A percentile compares a stretch with the other conserved stretches of the same genome.
These are phyloP conservation scores for Bombus cullumanus DNA, from an alignment of 1,140 invertebrate genomes.

Conservation along the genomic window DNA sequence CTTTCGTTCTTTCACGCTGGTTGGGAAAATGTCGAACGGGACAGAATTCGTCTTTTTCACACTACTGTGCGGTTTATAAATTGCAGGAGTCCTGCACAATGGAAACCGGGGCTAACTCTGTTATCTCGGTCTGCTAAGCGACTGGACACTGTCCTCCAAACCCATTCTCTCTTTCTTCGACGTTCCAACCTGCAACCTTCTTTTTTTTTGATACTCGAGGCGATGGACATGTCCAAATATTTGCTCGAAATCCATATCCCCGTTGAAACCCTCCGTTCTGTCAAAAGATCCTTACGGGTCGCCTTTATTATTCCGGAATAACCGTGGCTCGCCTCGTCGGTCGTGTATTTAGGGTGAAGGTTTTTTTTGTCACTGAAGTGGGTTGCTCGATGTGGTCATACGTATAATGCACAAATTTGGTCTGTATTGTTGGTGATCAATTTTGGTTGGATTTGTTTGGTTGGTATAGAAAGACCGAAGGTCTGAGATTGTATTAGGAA, in stretches of 20 bases:
- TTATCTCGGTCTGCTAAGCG: constrained; percentile 75
- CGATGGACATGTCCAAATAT: constrained; percentile 76
- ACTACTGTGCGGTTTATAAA: constrained; percentile 68
- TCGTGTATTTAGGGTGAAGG: constrained; percentile 29
- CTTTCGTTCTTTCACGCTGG: not conserved
- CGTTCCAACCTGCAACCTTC: constrained; percentile 5
- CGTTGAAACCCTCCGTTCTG: constrained; percentile 19
- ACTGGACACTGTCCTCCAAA: constrained; percentile 68
- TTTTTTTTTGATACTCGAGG: constrained; percentile 14
- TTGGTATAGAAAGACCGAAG: no score
- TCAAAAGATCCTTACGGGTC: constrained; percentile 28
- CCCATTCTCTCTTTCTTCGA: constrained; percentile 21
- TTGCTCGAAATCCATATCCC: constrained; percentile 72
- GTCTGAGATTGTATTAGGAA: not conserved
- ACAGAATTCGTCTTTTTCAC: constrained; percentile 49
- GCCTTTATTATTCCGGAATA: constrained; percentile 64
- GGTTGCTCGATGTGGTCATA: not conserved
- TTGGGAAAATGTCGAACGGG: not conserved
- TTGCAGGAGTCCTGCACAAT: constrained; percentile 62
- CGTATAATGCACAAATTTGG: not conserved
- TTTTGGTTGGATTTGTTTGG: not conserved
- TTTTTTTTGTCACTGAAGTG: constrained; percentile 38
- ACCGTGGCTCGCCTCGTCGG: constrained; percentile 56
- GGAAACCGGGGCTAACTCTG: constrained; percentile 68
- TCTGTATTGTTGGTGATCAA: no score